These are phyloP conservation scores for Nymphalis urticae DNA, from an alignment of 2,888 invertebrate species.

Conservation along the genomic window DNA sequence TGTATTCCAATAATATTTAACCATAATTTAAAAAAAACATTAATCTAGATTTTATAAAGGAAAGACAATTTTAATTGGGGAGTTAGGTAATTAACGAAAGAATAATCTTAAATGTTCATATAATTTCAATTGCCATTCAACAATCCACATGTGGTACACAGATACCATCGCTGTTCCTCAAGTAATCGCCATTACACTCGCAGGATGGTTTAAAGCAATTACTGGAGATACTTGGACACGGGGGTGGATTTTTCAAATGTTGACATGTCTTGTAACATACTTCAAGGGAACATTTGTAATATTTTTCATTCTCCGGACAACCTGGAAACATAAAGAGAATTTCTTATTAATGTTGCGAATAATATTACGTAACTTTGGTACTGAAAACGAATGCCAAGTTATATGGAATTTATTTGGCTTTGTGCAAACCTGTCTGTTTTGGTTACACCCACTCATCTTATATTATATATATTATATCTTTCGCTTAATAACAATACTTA, in stretches of 20 bases:
- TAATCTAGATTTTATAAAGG: no score
- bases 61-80: no score
- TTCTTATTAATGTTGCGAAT: background rate
- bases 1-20: no score
- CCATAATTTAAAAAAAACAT: no score
- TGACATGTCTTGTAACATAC: conserved; percentile 2
- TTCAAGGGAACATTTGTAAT: conserved; percentile 13
- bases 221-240: conserved; percentile 28
- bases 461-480: no score
- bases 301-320: conserved; percentile 12
- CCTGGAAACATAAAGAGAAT: background rate
- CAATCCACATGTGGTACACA: conserved; percentile 45
- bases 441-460: no score
- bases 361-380: background rate
- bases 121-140: conserved; percentile 8
- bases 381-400: background rate
- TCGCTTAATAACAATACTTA: no score
- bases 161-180: conserved; percentile 45
- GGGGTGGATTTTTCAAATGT: background rate
- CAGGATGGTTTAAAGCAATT: conserved; percentile 48
- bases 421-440: no score
- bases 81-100: no score
- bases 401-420: background rate
- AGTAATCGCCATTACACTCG: conserved; percentile 38
- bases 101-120: no score